phyloP scores from a whole-genome alignment of 2,888 invertebrate species.

The Abrostola triplasia region DNA sequence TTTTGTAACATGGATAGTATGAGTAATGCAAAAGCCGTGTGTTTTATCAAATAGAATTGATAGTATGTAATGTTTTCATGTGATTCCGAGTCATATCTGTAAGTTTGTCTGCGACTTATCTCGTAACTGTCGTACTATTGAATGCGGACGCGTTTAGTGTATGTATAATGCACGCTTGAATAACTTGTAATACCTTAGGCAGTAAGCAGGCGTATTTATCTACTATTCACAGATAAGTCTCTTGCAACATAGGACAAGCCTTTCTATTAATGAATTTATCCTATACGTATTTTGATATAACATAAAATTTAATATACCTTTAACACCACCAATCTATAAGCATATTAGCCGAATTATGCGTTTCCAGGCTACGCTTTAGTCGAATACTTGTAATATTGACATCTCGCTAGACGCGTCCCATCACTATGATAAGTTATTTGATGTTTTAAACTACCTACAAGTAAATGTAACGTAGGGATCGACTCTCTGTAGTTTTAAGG shows the following conservation, averaged over 20 bases:
- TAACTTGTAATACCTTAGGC: no score
- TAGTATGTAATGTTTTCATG: conserved; percentile 50
- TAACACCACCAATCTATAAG: no score
- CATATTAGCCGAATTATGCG: no score
- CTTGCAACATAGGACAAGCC: not conserved
- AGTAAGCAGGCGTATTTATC: not conserved
- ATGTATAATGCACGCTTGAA: not conserved
- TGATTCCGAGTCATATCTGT: conserved; percentile 70
- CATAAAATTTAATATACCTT: no score
- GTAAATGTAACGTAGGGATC: conserved; percentile 62
- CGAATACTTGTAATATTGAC: not conserved
- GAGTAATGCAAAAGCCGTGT: conserved; percentile 36
- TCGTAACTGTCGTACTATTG: conserved; percentile 36
- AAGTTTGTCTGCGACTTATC: conserved; percentile 46
- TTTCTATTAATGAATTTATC: no score
- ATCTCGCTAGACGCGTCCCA: conserved; percentile 31
- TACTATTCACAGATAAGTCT: not conserved
- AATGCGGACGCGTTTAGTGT: conserved; percentile 33
- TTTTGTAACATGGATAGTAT: not conserved
- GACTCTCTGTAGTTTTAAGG: conserved; percentile 72
- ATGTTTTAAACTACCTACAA: conserved; percentile 61
- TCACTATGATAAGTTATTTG: conserved; percentile 53
- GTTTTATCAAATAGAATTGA: conserved; percentile 33
- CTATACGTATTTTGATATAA: no score
- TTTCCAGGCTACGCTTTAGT: no score